Conservation (phyloP, 2,797 vertebrate genomes). For the Menidia menidia region DNA sequence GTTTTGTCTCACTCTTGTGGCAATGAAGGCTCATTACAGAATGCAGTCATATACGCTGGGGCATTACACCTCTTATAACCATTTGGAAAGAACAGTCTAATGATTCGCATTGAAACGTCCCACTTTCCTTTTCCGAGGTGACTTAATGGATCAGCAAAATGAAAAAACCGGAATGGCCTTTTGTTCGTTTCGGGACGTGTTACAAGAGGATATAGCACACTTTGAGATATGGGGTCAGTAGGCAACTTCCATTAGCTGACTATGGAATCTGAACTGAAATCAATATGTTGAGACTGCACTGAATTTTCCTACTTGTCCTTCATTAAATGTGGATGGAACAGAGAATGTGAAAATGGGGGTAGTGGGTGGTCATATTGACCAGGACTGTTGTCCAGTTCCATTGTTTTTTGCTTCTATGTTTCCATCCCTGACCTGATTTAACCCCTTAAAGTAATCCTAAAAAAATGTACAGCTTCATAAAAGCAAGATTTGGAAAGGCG, state of each 20-base stretch:
- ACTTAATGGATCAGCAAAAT: not conserved
- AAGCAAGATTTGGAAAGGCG: not conserved
- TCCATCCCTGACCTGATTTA: not conserved
- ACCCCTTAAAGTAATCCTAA: slow-evolving; percentile 9
- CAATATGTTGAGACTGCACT: slow-evolving; percentile 2
- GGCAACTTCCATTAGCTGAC: not conserved
- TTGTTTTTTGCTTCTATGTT: slow-evolving; percentile 5
- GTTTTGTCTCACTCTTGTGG: too few species aligned
- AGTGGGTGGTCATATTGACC: slow-evolving; percentile 41
- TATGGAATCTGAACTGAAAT: not conserved
- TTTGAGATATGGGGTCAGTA: not conserved
- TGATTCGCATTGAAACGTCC: too few species aligned
- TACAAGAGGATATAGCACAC: not conserved
- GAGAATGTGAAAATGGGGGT: slow-evolving; percentile 14
- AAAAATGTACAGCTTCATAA: slow-evolving; percentile 7
- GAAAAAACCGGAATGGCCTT: slow-evolving; percentile 9
- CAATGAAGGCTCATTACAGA: too few species aligned
- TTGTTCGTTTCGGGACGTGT: slow-evolving; percentile 8
- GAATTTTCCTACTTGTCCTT: slow-evolving; percentile 12
- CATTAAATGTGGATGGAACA: slow-evolving; percentile 27
- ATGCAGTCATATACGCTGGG: too few species aligned
- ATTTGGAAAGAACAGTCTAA: too few species aligned
- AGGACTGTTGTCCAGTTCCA: slow-evolving; percentile 21
- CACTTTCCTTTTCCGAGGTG: too few species aligned
- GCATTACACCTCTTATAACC: too few species aligned